Conservation (phyloP, 2,888 invertebrate species). For the Luffia ferchaultella region DNA sequence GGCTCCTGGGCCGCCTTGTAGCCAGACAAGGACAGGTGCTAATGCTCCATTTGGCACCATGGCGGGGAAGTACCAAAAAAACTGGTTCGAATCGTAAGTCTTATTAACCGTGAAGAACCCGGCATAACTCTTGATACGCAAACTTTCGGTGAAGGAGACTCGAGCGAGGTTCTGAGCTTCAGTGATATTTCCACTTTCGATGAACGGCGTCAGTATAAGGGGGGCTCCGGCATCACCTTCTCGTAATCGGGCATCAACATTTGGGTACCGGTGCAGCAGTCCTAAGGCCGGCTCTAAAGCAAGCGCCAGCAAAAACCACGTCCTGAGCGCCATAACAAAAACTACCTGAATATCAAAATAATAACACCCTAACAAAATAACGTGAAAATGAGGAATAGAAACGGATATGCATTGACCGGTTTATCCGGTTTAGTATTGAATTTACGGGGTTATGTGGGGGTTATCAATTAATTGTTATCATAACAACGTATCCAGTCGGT, state of each 20-base stretch:
- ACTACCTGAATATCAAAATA: too few species aligned
- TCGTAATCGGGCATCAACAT: conserved; percentile 32
- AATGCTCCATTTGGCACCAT: conserved; percentile 53
- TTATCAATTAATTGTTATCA: too few species aligned
- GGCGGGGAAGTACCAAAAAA: conserved; percentile 93
- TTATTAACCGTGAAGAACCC: conserved; percentile 87
- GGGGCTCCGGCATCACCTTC: conserved; percentile 62
- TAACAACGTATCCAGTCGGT: too few species aligned
- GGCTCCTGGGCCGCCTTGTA: conserved; percentile 88
- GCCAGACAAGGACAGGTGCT: conserved; percentile 82
- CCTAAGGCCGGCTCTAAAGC: conserved; percentile 21
- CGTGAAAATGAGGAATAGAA: too few species aligned
- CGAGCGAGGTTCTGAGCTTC: conserved; percentile 66
- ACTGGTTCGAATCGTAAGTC: conserved; percentile 79
- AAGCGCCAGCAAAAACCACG: conserved; percentile 21
- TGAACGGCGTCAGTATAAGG: conserved; percentile 77
- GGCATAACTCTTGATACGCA: conserved; percentile 73
- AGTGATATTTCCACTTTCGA: conserved; percentile 74
- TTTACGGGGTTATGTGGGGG: too few species aligned
- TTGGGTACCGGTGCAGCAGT: conserved; percentile 40
- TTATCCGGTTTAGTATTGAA: too few species aligned
- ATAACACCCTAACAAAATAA: too few species aligned
- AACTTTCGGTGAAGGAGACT: conserved; percentile 67
- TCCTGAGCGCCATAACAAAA: neutral
- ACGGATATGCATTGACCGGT: too few species aligned